Conservation (phyloP, 2,888 invertebrate species). For the Apodemia mormo region DNA sequence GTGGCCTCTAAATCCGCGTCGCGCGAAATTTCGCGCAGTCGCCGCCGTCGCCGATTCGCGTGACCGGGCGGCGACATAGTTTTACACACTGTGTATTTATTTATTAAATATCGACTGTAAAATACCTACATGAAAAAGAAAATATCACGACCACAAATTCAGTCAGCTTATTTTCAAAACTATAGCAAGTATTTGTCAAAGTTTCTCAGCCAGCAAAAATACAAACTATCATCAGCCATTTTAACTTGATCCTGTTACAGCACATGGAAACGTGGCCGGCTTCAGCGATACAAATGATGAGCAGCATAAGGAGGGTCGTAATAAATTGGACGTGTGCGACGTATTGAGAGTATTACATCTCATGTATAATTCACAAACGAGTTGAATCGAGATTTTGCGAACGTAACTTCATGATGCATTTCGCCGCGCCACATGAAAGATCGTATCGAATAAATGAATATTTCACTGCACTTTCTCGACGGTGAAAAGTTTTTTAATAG, state of each 20-base stretch:
- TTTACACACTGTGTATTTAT: too few relatives aligned
- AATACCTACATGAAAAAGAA: not conserved
- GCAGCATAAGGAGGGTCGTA: slow-evolving; percentile 40
- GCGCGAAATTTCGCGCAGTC: too few relatives aligned
- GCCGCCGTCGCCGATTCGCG: too few relatives aligned
- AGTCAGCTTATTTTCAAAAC: slow-evolving; percentile 26
- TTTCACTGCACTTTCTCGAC: slow-evolving; percentile 39
- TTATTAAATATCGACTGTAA: too few relatives aligned
- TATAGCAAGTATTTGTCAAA: slow-evolving; percentile 25
- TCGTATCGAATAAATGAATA: slow-evolving; percentile 67
- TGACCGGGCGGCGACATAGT: too few relatives aligned
- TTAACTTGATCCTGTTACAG: slow-evolving; percentile 20
- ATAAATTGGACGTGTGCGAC: slow-evolving; percentile 52
- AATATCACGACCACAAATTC: not conserved
- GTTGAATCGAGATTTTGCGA: slow-evolving; percentile 49
- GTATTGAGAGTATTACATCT: slow-evolving; percentile 70
- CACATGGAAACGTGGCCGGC: not conserved
- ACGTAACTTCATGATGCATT: slow-evolving; percentile 51
- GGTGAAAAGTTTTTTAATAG: slow-evolving; percentile 15
- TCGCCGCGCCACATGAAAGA: slow-evolving; percentile 56
- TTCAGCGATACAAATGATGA: slow-evolving; percentile 15
- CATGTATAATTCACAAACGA: slow-evolving; percentile 72
- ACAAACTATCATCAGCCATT: slow-evolving; percentile 22
- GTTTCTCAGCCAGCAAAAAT: slow-evolving; percentile 21
- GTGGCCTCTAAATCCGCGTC: too few relatives aligned